phyloP scores from a whole-genome alignment of 2,888 invertebrate species.

The Smittia sp. region DNA sequence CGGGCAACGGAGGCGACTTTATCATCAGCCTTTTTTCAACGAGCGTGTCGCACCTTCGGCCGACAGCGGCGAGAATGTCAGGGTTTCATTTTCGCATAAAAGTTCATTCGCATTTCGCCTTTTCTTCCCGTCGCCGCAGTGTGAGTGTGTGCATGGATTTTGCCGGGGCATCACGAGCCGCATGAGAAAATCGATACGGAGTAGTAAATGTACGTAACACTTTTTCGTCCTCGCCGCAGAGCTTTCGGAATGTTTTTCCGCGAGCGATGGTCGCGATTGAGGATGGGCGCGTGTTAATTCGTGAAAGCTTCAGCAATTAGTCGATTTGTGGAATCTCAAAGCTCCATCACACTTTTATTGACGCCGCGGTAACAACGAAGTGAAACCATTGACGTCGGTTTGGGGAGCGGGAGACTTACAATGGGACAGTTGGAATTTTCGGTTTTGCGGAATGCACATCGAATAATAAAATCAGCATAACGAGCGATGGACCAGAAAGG shows the following conservation, averaged over 20 bases:
- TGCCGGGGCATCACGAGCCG: neutral
- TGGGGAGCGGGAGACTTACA: neutral
- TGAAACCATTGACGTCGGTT: neutral
- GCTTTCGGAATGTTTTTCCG: neutral
- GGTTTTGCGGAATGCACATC: conserved; percentile 7
- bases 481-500: neutral
- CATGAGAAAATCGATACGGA: conserved; percentile 17
- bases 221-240: neutral
- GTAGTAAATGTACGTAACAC: conserved; percentile 10
- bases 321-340: neutral
- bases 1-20: neutral
- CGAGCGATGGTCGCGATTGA: neutral
- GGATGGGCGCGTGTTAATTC: neutral
- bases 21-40: neutral
- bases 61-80: conserved; percentile 6
- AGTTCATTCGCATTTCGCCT: neutral
- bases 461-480: conserved; percentile 21
- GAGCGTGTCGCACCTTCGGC: conserved; percentile 7
- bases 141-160: neutral
- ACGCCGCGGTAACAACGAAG: neutral
- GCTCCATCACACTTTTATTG: neutral
- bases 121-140: neutral
- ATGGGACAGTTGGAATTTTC: neutral
- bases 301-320: neutral
- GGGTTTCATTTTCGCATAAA: neutral